Percentiles rank a stretch among this genome's conserved stretches.
Evolutionary conservation across 2,113 vertebrate genomes (phyloP).

Genomic region (Podarcis muralis): DNA sequence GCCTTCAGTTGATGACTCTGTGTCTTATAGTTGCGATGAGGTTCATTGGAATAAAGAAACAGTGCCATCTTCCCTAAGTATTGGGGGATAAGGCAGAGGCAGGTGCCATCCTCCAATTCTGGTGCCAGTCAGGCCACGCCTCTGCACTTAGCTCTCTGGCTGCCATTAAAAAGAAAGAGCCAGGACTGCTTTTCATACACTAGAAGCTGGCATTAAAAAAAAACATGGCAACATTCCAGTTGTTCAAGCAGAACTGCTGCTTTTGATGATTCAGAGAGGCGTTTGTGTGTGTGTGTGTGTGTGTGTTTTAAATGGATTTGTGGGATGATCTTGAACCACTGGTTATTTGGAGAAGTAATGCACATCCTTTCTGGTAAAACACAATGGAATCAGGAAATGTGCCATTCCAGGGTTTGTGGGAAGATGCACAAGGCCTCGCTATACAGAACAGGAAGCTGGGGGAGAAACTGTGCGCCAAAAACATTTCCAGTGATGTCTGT

Average conservation of each 20-base stretch:
- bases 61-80: not conserved
- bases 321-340: constrained; percentile 30
- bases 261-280: constrained; percentile 55
- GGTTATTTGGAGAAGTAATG: constrained; percentile 2
- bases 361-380: fast-evolving
- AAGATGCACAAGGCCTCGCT: not conserved
- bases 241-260: constrained; percentile 45
- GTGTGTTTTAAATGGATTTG: constrained; percentile 24
- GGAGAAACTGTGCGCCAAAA: not conserved
- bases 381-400: not conserved
- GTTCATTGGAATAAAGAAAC: not conserved
- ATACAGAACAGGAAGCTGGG: not conserved
- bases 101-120: not conserved
- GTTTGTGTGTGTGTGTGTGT: not conserved
- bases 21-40: not conserved
- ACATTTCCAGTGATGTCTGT: not conserved
- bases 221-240: constrained; percentile 51
- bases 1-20: not conserved
- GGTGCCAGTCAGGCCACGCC: not conserved
- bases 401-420: fast-evolving
- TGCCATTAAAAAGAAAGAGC: constrained; percentile 24
- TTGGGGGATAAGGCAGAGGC: not conserved
- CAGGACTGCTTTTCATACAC: constrained; percentile 43
- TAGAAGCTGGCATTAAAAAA: not conserved
- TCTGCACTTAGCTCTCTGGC: not conserved